Base-by-base conservation (phyloP, 2,888 invertebrate species). In the Tuta absoluta region DNA sequence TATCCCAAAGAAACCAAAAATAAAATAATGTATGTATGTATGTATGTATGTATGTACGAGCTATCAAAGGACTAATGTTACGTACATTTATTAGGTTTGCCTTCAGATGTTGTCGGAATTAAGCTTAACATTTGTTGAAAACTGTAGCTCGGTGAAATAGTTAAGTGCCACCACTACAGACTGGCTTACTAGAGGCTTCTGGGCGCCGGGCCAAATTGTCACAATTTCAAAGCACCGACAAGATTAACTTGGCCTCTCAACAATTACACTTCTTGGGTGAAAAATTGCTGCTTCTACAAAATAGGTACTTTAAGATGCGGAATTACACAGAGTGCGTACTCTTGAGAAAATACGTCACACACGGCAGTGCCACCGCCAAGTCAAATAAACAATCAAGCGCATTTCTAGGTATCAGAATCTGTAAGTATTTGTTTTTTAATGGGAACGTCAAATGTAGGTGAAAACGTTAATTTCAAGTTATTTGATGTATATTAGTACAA, bases 181-280 rank as follows among this genome's bases (percentile, higher is more conserved):
- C 28, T 10, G 28, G 56, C 28, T 56, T 33, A 21, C 56, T 51
- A 2, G 33, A 56, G 56, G 17, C 28, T 56, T 56, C 33, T 24
- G 28, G 56, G 56, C 56, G 33, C 0, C 28, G 56, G 3, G 33
- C 56, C 56, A 56, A 56, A 56, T 56, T 28, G 56, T 33, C 28
- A 17, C 56, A 24, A 56, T 56, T 56, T 24, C 56, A 24, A 19
- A 56, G 56, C 28, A 56, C 56, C 12, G 51, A 12, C 23, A 53
- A 53, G 51, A 53, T 53, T 53, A 53, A 53, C 51, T 53, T 53
- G 51, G 51, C 24, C 51, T 53, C 24, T 53, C 51, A 53, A 53
- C 51, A 53, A 53, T 53, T 53, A 53, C 51, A 53, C 51, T 53
- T 33, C 23, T 24, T 14, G 51, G 23, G 24, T 23, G 23, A 53